Evolutionary conservation across 1,140 invertebrate genomes (phyloP).

Genomic region (Procambarus clarkii): DNA sequence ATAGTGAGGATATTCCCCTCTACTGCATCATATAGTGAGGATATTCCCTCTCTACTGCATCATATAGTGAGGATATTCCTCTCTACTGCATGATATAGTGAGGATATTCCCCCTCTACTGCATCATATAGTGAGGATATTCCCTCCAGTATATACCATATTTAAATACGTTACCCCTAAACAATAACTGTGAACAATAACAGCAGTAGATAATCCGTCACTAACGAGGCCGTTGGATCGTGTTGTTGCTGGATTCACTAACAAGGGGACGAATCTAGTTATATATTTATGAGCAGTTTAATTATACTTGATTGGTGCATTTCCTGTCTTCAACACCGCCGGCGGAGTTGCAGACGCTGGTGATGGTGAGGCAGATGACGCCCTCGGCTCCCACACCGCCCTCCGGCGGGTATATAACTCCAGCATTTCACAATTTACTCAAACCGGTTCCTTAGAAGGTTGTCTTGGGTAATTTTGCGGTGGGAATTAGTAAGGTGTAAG

Average conservation of each 20-base stretch:
- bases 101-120: too few species aligned
- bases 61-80: too few species aligned
- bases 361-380: not conserved
- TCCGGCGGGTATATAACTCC: constrained; percentile 25
- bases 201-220: not conserved
- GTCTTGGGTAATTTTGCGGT: constrained; percentile 16
- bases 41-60: too few species aligned
- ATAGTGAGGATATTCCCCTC: too few species aligned
- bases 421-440: constrained; percentile 47
- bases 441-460: constrained; percentile 38
- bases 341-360: not conserved
- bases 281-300: constrained; percentile 41
- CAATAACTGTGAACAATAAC: not conserved
- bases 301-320: constrained; percentile 56
- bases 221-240: not conserved
- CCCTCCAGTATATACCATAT: not conserved
- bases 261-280: not conserved
- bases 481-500: not conserved
- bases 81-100: too few species aligned
- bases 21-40: too few species aligned
- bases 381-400: not conserved
- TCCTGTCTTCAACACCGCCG: constrained; percentile 23
- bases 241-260: not conserved
- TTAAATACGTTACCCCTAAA: not conserved
- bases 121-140: too few species aligned